phyloP scores from a whole-genome alignment of 2,888 invertebrate species.

The Pyrrhosoma nymphula region DNA sequence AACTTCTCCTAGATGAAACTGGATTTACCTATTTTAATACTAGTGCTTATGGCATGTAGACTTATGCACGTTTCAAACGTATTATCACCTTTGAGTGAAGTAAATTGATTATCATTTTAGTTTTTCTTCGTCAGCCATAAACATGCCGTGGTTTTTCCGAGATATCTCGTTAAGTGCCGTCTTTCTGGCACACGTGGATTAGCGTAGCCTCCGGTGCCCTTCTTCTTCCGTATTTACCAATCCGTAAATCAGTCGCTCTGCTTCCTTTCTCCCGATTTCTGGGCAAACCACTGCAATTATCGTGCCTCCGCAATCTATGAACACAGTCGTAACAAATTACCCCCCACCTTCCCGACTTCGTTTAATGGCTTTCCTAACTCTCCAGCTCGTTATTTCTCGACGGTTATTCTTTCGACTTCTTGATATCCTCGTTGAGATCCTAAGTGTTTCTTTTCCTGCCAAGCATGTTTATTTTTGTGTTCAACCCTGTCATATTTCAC shows the following conservation, averaged over 20 bases:
- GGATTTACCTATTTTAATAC: too few relatives aligned
- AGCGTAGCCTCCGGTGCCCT: too few relatives aligned
- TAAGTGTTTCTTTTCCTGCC: not conserved
- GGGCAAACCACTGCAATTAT: not conserved
- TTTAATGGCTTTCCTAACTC: constrained; percentile 1
- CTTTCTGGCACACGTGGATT: too few relatives aligned
- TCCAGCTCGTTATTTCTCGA: not conserved
- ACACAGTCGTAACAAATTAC: not conserved
- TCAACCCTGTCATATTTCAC: not conserved
- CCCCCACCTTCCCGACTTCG: not conserved
- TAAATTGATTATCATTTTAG: too few relatives aligned
- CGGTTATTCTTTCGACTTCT: not conserved
- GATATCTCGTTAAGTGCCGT: too few relatives aligned
- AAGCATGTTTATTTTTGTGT: not conserved
- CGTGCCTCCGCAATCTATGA: not conserved
- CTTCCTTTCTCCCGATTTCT: not conserved
- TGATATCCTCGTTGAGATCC: constrained; percentile 1
- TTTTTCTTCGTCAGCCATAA: too few relatives aligned
- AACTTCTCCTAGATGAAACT: too few relatives aligned
- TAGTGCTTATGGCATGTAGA: too few relatives aligned
- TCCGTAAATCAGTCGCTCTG: not conserved
- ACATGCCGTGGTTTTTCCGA: too few relatives aligned
- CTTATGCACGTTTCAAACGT: too few relatives aligned
- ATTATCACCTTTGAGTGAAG: too few relatives aligned
- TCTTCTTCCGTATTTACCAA: not conserved